Percentiles rank a stretch among this genome's conserved stretches.
phyloP scores from a whole-genome alignment of 1,140 invertebrate species.

The Heterodera schachtii region DNA sequence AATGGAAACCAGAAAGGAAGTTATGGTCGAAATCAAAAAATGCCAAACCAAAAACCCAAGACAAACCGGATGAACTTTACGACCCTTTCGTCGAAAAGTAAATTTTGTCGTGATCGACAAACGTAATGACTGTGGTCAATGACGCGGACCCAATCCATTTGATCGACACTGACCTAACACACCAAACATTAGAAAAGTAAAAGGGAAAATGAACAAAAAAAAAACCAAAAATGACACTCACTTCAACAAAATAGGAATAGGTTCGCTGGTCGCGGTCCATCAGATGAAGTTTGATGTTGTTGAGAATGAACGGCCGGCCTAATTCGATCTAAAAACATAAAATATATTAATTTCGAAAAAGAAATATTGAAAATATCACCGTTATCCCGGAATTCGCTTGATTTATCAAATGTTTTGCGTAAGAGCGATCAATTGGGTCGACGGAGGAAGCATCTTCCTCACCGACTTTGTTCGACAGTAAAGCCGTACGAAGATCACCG shows the following conservation, averaged over 20 bases:
- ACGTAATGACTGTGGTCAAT: constrained; percentile 86
- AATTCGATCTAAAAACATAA: constrained; percentile 37
- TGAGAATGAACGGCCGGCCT: constrained; percentile 53
- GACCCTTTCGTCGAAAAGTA: constrained; percentile 86
- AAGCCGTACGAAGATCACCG: constrained; percentile 37
- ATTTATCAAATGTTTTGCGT: constrained; percentile 31
- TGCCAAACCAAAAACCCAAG: too few species aligned
- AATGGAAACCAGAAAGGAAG: too few species aligned
- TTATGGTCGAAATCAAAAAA: too few species aligned
- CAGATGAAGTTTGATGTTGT: constrained; percentile 42
- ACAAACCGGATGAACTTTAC: constrained; percentile 69
- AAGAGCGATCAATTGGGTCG: constrained; percentile 19
- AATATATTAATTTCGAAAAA: constrained; percentile 7
- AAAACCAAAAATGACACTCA: constrained; percentile 72
- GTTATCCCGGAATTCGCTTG: constrained; percentile 41
- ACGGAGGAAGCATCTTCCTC: constrained; percentile 12
- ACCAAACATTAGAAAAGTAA: neutral
- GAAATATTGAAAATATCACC: constrained; percentile 3
- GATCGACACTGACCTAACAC: constrained; percentile 76
- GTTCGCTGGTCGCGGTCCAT: constrained; percentile 42
- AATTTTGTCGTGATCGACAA: constrained; percentile 92
- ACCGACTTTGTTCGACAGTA: constrained; percentile 29
- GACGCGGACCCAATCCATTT: constrained; percentile 81
- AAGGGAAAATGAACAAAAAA: too few species aligned
- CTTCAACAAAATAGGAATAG: constrained; percentile 93